Evolutionary conservation across 2,797 vertebrate species (phyloP).

Genomic region (Oceanodroma leucorhoa): DNA sequence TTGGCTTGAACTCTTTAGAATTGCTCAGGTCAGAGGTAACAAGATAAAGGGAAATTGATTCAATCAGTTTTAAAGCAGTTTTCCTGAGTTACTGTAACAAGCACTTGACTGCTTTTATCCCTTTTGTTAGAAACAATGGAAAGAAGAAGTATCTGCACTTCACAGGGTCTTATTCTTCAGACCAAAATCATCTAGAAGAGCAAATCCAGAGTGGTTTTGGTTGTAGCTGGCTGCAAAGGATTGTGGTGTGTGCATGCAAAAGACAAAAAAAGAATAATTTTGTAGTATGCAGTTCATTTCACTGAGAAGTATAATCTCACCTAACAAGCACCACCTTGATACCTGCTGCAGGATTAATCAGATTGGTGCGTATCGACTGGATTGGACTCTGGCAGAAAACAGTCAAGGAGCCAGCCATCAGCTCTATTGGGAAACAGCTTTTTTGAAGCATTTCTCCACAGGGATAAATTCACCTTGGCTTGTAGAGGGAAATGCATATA

Average conservation of each 20-base stretch:
- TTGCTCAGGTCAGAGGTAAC: conserved; percentile 10
- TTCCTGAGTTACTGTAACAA: conserved; percentile 15
- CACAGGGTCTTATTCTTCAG: conserved; percentile 3
- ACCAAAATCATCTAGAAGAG: neutral
- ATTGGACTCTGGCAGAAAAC: conserved; percentile 17
- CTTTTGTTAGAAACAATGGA: neutral
- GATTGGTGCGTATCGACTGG: neutral
- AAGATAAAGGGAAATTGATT: conserved; percentile 46
- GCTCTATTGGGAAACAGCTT: neutral
- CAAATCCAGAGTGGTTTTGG: neutral
- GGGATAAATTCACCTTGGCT: neutral
- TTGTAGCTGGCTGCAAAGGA: neutral
- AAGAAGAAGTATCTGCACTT: conserved; percentile 41
- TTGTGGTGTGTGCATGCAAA: neutral
- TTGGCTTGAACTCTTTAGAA: conserved; percentile 23
- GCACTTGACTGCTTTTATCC: conserved; percentile 8
- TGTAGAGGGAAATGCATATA: neutral
- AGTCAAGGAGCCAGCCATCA: neutral
- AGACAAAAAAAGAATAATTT: neutral
- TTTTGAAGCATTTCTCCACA: neutral
- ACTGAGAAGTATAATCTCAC: conserved; percentile 20
- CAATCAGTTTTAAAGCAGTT: conserved; percentile 35
- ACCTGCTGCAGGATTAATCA: conserved; percentile 25
- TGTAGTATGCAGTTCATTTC: conserved; percentile 1
- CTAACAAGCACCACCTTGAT: conserved; percentile 11